Evolutionary conservation across 2,797 vertebrate genomes (phyloP).

Genomic region (Takifugu rubripes): DNA sequence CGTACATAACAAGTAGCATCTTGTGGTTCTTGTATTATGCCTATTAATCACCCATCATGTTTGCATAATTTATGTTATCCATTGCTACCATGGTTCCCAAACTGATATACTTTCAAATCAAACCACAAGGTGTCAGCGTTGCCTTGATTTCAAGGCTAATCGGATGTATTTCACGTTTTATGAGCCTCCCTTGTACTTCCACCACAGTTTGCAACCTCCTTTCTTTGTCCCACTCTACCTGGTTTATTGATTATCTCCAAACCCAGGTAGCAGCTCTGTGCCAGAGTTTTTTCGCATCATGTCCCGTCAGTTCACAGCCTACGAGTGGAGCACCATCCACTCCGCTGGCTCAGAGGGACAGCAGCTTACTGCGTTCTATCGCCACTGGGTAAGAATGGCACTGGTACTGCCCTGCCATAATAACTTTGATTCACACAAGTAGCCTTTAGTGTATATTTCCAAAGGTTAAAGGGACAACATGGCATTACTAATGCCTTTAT

Average conservation of each 20-base stretch:
- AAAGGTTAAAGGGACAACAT: background rate
- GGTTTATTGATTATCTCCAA: background rate
- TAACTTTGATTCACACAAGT: constrained; percentile 35
- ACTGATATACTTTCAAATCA: constrained; percentile 9
- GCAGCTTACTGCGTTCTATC: constrained; percentile 89
- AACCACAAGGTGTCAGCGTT: constrained; percentile 78
- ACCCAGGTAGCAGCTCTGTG: constrained; percentile 86
- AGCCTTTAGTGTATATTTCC: background rate
- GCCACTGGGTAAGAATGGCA: constrained; percentile 87
- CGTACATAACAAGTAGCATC: too few relatives aligned
- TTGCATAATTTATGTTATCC: too few relatives aligned
- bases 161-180: background rate
- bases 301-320: constrained; percentile 91
- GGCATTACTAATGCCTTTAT: too few relatives aligned
- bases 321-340: constrained; percentile 87
- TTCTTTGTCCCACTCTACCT: background rate
- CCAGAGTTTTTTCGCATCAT: constrained; percentile 93
- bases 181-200: background rate
- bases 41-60: too few relatives aligned
- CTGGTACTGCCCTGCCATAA: constrained; percentile 46
- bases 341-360: constrained; percentile 81
- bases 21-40: too few relatives aligned
- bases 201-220: background rate
- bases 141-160: constrained; percentile 18
- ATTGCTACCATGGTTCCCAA: background rate